These are phyloP conservation scores for Notarius lentiginosus DNA, from an alignment of 2,113 vertebrate species.

Conservation along the genomic window DNA sequence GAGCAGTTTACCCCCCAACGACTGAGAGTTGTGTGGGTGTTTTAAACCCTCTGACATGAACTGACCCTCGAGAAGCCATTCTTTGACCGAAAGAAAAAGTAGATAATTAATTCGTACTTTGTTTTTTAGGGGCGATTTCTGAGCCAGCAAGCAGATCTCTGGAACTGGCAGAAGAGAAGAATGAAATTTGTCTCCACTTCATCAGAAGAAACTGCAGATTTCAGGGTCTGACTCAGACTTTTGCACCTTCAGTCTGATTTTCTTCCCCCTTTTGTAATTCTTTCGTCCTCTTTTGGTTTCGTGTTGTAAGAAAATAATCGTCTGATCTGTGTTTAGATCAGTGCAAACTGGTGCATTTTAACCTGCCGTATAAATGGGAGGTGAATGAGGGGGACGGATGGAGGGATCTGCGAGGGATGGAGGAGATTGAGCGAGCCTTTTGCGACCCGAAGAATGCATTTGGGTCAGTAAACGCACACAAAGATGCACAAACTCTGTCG, in stretches of 20 bases:
- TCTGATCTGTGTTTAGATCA: conserved; percentile 50
- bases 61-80: not conserved
- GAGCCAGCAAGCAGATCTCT: conserved; percentile 17
- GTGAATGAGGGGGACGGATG: conserved; percentile 59
- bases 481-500: not conserved
- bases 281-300: not conserved
- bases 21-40: not conserved
- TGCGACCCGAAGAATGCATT: conserved; percentile 64
- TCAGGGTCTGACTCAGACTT: conserved; percentile 56
- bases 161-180: conserved; percentile 45
- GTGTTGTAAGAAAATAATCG: not conserved
- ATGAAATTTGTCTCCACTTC: conserved; percentile 72
- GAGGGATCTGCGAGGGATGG: conserved; percentile 65
- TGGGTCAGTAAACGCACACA: conserved; percentile 54
- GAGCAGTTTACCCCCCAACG: not conserved
- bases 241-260: not conserved
- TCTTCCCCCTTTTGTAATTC: not conserved
- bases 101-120: too few relatives aligned
- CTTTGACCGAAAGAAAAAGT: too few relatives aligned
- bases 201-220: conserved; percentile 68
- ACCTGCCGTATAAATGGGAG: conserved; percentile 74
- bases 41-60: not conserved
- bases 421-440: conserved; percentile 67
- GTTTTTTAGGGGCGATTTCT: conserved; percentile 46
- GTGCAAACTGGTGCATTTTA: conserved; percentile 68